A percentile compares a stretch with the other conserved stretches of the same genome.
Conservation (phyloP, 1,140 invertebrate species). For the Sarcophaga peregrina region DNA sequence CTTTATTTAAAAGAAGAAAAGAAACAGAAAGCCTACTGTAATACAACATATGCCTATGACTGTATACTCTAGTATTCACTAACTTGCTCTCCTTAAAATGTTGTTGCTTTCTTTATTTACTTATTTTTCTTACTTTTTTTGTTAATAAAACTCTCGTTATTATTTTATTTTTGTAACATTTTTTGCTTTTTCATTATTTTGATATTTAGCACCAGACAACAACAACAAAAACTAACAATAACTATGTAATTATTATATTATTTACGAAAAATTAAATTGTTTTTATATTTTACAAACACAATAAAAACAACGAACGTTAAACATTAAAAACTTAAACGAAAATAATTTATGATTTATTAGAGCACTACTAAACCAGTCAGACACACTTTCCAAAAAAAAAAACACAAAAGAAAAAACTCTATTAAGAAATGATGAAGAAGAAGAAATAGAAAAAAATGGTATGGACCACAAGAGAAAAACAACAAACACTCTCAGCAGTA, state of each 20-base stretch:
- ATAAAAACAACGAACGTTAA: neutral
- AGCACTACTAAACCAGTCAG: slow-evolving; percentile 9
- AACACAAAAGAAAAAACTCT: neutral
- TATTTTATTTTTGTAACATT: neutral
- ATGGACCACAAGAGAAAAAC: neutral
- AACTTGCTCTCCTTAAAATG: too few relatives aligned
- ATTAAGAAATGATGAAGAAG: neutral
- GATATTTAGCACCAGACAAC: neutral
- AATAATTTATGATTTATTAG: slow-evolving; percentile 16
- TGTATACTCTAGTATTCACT: too few relatives aligned
- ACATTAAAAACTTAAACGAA: neutral
- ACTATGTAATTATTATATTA: neutral
- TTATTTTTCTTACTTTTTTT: too few relatives aligned
- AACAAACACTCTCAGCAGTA: too few relatives aligned
- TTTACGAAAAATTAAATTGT: neutral
- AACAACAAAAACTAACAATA: neutral
- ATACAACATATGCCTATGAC: too few relatives aligned
- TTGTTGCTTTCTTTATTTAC: too few relatives aligned
- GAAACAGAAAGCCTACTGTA: too few relatives aligned
- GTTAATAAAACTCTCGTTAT: too few relatives aligned
- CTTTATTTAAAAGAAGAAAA: too few relatives aligned
- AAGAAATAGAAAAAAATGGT: neutral
- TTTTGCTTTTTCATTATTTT: neutral
- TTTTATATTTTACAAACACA: neutral
- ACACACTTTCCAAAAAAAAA: slow-evolving; percentile 22